These are phyloP conservation scores for Hedya salicella DNA, from an alignment of 2,888 invertebrate genomes.

Conservation along the genomic window DNA sequence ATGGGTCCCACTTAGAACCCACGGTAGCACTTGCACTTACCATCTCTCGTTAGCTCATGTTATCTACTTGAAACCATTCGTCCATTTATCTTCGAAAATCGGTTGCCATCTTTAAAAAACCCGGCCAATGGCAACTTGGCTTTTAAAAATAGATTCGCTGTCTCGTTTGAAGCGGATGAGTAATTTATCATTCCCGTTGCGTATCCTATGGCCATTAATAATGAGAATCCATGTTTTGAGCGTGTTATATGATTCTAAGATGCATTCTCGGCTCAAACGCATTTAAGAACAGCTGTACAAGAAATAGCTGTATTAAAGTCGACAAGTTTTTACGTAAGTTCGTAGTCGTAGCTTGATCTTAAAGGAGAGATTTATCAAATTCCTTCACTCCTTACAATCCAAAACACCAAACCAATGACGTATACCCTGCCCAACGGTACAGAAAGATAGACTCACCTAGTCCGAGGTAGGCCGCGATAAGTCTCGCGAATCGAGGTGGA, in stretches of 20 bases:
- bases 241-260: constrained; percentile 37
- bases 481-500: constrained; percentile 82
- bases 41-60: constrained; percentile 61
- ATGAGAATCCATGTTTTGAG: constrained; percentile 41
- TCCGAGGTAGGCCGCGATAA: constrained; percentile 83
- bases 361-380: constrained; percentile 28
- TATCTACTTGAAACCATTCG: constrained; percentile 67
- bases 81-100: constrained; percentile 78
- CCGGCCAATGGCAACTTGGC: constrained; percentile 69
- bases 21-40: constrained; percentile 72
- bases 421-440: constrained; percentile 78
- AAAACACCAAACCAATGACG: constrained; percentile 62
- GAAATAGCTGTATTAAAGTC: no score
- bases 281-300: no score
- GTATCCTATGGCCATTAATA: constrained; percentile 51
- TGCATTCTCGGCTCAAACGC: neutral
- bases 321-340: neutral
- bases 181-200: constrained; percentile 74
- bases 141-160: constrained; percentile 75
- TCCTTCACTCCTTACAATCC: constrained; percentile 50
- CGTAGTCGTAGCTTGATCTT: neutral
- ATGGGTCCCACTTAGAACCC: constrained; percentile 63
- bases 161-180: constrained; percentile 66
- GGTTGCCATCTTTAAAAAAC: constrained; percentile 78
- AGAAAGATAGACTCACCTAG: constrained; percentile 83